These are phyloP conservation scores for Blastobasis lacticolella DNA, from an alignment of 2,888 invertebrate species.

Conservation along the genomic window DNA sequence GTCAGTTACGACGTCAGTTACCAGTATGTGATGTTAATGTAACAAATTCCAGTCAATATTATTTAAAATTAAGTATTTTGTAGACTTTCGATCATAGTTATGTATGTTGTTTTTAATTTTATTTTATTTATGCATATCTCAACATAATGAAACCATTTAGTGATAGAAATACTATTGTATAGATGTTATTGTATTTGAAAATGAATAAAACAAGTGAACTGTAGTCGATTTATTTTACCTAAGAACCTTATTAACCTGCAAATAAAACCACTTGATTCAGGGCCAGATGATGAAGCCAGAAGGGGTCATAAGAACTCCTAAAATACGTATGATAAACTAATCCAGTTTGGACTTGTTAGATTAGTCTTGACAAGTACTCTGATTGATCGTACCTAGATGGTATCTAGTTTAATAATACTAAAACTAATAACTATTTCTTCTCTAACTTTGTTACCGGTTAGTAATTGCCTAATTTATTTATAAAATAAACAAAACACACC, in stretches of 20 bases:
- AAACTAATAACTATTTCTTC: no score
- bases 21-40: slow-evolving; percentile 38
- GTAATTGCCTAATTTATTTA: no score
- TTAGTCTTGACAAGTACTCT: no score
- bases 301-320: no score
- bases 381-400: no score
- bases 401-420: no score
- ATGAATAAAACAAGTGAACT: slow-evolving; percentile 62
- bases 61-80: no score
- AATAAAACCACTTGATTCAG: neutral
- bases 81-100: slow-evolving; percentile 11
- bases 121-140: slow-evolving; percentile 58
- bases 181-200: slow-evolving; percentile 74
- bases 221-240: slow-evolving; percentile 23
- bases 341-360: no score
- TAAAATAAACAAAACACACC: no score
- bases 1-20: slow-evolving; percentile 16
- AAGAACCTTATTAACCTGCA: neutral
- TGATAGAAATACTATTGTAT: slow-evolving; percentile 68
- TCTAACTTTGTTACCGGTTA: no score
- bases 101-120: slow-evolving; percentile 24
- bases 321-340: no score
- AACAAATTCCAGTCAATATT: slow-evolving; percentile 27
- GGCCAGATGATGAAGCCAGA: no score
- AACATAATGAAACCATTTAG: slow-evolving; percentile 63